Evolutionary conservation across 2,888 invertebrate species (phyloP), one percentile per base, ranked within the genome.

Genomic region (Rhagium mordax): DNA sequence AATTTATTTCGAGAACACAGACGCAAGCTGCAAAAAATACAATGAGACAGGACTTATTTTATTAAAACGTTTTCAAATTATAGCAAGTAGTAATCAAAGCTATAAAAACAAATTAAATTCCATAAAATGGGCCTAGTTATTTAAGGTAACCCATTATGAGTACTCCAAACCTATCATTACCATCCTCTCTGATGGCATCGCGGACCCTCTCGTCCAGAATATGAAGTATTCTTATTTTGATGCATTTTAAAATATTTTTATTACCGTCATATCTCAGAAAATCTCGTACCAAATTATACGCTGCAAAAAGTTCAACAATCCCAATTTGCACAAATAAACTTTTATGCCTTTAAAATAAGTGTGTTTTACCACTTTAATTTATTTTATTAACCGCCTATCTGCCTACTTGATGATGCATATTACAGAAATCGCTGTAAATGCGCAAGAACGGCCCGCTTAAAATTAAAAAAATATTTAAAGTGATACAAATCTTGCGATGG

Each of bases 51-150:
- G 49, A 49, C 49, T 49, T 49, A 49, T 49, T 49, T 86, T 85
- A 86, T 85, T 85, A 86, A 86, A 86, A 87, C 86, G 87, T 86
- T 87, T 87, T 87, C 86, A 86, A 87, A 87, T 87, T 87, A 87
- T 86, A 85, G 86, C 86, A 81, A 87, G 85, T 83, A 82, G 87
- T 88, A 88, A 88, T 88, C 87, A 88, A 87, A 88, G 87, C 88
- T 87, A 88, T 88, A 88, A 88, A 88, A 88, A 88, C 87, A 88
- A 88, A 88, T 88, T 88, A 88, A 88, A 88, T 87, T 86, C 86
- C 84, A 82, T 87, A 87, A 87, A 87, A 87, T 86, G 86, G 87
- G 85, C 85, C 85, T 85, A 85, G 85, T 85, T 86, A 85, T 87
- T 87, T 87, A 86, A 87, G 87, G 85, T 85, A 86, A 86, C 86